Percentiles rank a stretch among this genome's conserved stretches.
These are phyloP conservation scores for Creontiades dilutus DNA, from an alignment of 2,888 invertebrate species.

Conservation along the genomic window DNA sequence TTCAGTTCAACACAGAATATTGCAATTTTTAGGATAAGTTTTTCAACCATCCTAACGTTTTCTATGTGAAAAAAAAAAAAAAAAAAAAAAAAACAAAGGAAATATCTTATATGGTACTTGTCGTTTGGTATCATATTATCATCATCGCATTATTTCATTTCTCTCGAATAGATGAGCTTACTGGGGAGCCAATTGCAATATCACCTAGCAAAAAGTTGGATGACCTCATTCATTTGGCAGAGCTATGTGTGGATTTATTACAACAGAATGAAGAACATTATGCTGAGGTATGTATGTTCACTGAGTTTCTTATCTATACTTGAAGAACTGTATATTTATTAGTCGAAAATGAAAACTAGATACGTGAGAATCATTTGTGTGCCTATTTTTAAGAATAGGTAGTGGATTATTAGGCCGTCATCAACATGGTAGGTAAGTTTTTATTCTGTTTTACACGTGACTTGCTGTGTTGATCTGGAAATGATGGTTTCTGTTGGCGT, in stretches of 20 bases:
- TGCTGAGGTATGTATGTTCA: constrained; percentile 94
- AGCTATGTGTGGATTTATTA: constrained; percentile 97
- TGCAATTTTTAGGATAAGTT: too few relatives aligned
- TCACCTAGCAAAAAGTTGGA: constrained; percentile 94
- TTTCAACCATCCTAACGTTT: too few relatives aligned
- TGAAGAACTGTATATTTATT: neutral
- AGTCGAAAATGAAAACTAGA: neutral
- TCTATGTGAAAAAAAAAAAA: too few relatives aligned
- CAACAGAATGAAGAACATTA: constrained; percentile 99
- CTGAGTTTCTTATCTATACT: neutral
- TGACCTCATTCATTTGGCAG: constrained; percentile 97
- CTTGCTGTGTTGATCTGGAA: constrained; percentile 19
- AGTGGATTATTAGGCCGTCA: constrained; percentile 8
- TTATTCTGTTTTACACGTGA: constrained; percentile 27
- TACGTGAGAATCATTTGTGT: neutral
- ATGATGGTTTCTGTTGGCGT: constrained; percentile 22
- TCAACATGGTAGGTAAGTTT: constrained; percentile 9
- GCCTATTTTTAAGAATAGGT: neutral
- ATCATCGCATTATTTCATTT: neutral
- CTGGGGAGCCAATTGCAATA: constrained; percentile 88
- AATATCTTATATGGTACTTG: neutral
- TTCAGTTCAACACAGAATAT: too few relatives aligned
- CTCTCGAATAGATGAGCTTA: constrained; percentile 84
- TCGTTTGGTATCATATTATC: neutral
- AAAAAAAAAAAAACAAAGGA: too few relatives aligned